These are phyloP conservation scores for Siniperca obscura DNA, from an alignment of 2,797 vertebrate species.

Conservation along the genomic window DNA sequence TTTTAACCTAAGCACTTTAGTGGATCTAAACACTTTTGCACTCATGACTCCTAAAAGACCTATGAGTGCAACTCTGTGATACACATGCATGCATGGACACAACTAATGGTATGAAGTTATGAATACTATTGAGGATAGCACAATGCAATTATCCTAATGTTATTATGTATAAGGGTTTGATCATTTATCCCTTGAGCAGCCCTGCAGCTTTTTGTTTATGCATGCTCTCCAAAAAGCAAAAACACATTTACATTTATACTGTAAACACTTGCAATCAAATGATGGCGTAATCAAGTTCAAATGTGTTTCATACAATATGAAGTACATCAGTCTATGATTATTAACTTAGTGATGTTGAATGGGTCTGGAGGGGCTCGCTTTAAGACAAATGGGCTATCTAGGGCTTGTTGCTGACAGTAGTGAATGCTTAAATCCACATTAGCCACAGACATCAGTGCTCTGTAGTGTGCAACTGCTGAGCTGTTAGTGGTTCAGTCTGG, in stretches of 20 bases:
- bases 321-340: constrained; percentile 70
- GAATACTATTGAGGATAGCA: constrained; percentile 41
- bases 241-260: constrained; percentile 56
- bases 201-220: constrained; percentile 60
- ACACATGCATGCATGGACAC: constrained; percentile 38
- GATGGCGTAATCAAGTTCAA: constrained; percentile 61
- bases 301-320: constrained; percentile 69
- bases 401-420: constrained; percentile 61
- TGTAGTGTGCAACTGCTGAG: constrained; percentile 60
- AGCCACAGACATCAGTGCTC: constrained; percentile 58
- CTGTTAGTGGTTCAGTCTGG: constrained; percentile 56
- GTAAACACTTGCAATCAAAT: constrained; percentile 63
- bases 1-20: constrained; percentile 25
- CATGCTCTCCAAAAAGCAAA: constrained; percentile 47
- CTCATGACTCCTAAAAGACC: constrained; percentile 60
- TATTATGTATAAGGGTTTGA: constrained; percentile 48
- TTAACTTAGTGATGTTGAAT: constrained; percentile 70
- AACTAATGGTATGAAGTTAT: constrained; percentile 40
- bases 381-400: constrained; percentile 71
- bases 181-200: constrained; percentile 58
- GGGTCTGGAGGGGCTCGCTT: constrained; percentile 61
- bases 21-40: constrained; percentile 54
- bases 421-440: constrained; percentile 75
- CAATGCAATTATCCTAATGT: constrained; percentile 52
- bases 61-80: constrained; percentile 50